These are phyloP conservation scores for Antheraea pernyi DNA, from an alignment of 1,140 invertebrate genomes.

Conservation along the genomic window DNA sequence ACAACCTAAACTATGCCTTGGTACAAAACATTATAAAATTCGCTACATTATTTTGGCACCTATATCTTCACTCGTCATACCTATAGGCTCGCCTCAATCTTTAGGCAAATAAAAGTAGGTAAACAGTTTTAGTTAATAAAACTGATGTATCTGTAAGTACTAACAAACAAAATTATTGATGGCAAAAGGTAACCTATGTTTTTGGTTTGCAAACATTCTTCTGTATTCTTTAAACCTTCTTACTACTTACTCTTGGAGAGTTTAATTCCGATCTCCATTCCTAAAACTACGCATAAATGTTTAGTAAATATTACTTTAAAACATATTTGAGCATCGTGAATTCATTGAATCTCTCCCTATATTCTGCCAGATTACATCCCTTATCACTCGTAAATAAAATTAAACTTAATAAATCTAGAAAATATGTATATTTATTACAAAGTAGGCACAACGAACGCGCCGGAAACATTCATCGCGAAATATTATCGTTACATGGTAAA, in stretches of 20 bases:
- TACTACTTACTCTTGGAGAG: neutral
- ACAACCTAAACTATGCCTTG: constrained; percentile 57
- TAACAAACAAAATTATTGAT: constrained; percentile 65
- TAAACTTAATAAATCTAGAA: constrained; percentile 71
- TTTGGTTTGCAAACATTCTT: constrained; percentile 69
- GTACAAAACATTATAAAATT: constrained; percentile 53
- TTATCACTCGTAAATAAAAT: constrained; percentile 75
- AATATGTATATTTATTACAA: constrained; percentile 70
- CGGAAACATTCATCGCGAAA: constrained; percentile 77
- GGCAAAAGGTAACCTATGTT: constrained; percentile 77
- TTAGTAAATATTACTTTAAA: constrained; percentile 54
- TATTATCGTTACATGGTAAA: constrained; percentile 71
- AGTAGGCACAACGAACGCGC: constrained; percentile 62
- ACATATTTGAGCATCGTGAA: constrained; percentile 62
- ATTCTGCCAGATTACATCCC: constrained; percentile 66
- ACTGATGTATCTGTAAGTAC: constrained; percentile 44
- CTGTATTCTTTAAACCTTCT: constrained; percentile 36
- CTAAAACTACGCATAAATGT: constrained; percentile 47
- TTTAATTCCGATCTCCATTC: constrained; percentile 28
- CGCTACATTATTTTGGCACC: constrained; percentile 73
- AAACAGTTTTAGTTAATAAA: constrained; percentile 41
- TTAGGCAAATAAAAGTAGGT: constrained; percentile 13
- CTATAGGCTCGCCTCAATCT: neutral
- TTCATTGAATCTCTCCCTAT: constrained; percentile 41
- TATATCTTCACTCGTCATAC: constrained; percentile 45